Base-by-base conservation (phyloP, 2,113 vertebrate genomes). In the Daboia siamensis region DNA sequence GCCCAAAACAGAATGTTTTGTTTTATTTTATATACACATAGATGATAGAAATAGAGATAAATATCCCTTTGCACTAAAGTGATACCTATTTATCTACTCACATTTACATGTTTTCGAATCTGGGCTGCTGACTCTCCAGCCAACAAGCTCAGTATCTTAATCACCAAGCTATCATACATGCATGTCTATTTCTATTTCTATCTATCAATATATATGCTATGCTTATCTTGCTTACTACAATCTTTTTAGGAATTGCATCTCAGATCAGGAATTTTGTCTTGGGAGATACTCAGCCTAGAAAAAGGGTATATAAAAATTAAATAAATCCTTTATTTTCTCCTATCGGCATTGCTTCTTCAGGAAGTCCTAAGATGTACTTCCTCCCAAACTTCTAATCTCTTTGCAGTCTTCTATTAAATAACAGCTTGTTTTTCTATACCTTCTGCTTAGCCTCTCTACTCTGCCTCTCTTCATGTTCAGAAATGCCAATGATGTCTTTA, bases 401-500 rank as follows among this genome's bases (percentile, higher is more conserved):
- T 26, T 46, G 54, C 24, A 10, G n/a, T 17, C 26, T 21, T 29
- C 44, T 20, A 87, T 26, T 86, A 59, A 59, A 33, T 24, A 48
- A 48, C 51, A 29, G 4, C 52, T 87, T 23, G 26, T 51, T 29
- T 51, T 44, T 59, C 80, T 61, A 33, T 48, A 11, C 9, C 44
- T 21, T 86, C 29, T 74, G 59, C 21, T 6, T 7, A n/a, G 2
- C 89, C 48, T 64, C 26, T 33, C 15, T 21, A 11, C 26, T 48
- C 44, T 20, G n/a, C 15, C 20, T 44, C 8, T 74, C 44, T 88
- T 91, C 55, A 88, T 92, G 93, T 89, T 94, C 91, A 91, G 46
- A 87, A 52, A 33, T 88, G 13, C 90, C 90, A 91, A 59, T 91
- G 88, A 90, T 29, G 51, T 90, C 54, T 93, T 91, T 48, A 86